Percentiles rank a stretch among this genome's conserved stretches.
Evolutionary conservation across 2,797 vertebrate genomes (phyloP).

Genomic region (Pseudochirops corinnae): DNA sequence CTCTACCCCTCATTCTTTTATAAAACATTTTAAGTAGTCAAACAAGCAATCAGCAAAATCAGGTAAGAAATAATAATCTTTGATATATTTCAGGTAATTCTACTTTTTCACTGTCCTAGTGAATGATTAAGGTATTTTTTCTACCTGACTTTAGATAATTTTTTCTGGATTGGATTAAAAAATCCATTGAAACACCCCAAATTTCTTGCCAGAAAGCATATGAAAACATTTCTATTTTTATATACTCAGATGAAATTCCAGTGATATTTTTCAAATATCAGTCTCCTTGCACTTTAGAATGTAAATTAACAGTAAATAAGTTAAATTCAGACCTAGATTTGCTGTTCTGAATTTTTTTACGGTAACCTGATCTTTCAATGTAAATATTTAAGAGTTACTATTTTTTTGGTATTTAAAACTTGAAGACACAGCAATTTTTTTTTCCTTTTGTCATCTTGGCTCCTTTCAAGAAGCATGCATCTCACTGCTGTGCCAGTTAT

Average conservation of each 20-base stretch:
- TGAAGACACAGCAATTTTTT: not conserved
- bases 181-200: conserved; percentile 25
- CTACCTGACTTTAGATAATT: not conserved
- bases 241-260: conserved; percentile 71
- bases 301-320: conserved; percentile 75
- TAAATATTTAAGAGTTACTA: conserved; percentile 70
- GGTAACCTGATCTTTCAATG: conserved; percentile 70
- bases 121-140: conserved; percentile 13
- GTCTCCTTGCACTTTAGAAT: conserved; percentile 85
- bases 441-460: conserved; percentile 32
- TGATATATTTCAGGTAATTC: conserved; percentile 32
- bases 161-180: conserved; percentile 43
- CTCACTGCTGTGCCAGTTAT: conserved; percentile 60
- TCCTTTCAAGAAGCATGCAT: conserved; percentile 57
- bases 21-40: conserved; percentile 33
- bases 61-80: conserved; percentile 30
- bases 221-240: conserved; percentile 81
- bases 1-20: not conserved
- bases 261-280: conserved; percentile 78
- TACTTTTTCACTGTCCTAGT: not conserved
- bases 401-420: not conserved
- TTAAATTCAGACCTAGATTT: conserved; percentile 67
- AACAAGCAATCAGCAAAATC: conserved; percentile 40
- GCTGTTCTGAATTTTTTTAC: conserved; percentile 69
- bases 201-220: conserved; percentile 56